phyloP scores from a whole-genome alignment of 2,113 vertebrate species.

The Junco hyemalis region DNA sequence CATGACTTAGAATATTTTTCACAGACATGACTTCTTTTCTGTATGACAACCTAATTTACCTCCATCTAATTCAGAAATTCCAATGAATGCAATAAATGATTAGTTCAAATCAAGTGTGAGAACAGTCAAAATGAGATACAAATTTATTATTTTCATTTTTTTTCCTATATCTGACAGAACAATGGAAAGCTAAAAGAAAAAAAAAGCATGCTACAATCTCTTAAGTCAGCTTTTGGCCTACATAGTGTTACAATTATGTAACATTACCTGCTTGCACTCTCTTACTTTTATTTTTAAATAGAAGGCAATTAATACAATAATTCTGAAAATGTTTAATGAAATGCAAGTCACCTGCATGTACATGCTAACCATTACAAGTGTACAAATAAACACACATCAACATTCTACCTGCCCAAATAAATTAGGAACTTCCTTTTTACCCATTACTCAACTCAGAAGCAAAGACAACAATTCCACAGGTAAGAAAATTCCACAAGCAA shows the following conservation, averaged over 20 bases:
- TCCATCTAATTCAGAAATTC: neutral
- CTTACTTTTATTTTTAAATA: neutral
- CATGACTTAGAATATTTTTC: neutral
- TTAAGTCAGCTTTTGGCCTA: neutral
- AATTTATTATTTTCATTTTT: neutral
- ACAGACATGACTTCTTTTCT: neutral
- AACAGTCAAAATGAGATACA: neutral
- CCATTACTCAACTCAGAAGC: neutral
- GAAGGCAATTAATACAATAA: neutral
- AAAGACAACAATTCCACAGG: neutral
- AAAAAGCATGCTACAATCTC: neutral
- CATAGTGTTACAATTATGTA: neutral
- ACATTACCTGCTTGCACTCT: neutral
- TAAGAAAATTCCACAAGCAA: neutral
- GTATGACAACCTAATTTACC: neutral
- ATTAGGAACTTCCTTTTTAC: neutral
- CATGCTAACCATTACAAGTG: neutral
- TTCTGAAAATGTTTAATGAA: neutral
- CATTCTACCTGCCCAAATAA: neutral
- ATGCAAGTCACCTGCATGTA: neutral
- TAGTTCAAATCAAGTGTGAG: neutral
- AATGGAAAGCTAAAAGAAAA: neutral
- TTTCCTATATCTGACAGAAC: neutral
- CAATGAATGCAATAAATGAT: neutral
- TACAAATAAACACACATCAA: neutral